A percentile compares a stretch with the other conserved stretches of the same genome.
These are phyloP conservation scores for Neogobius melanostomus DNA, from an alignment of 2,113 vertebrate species.

Conservation along the genomic window DNA sequence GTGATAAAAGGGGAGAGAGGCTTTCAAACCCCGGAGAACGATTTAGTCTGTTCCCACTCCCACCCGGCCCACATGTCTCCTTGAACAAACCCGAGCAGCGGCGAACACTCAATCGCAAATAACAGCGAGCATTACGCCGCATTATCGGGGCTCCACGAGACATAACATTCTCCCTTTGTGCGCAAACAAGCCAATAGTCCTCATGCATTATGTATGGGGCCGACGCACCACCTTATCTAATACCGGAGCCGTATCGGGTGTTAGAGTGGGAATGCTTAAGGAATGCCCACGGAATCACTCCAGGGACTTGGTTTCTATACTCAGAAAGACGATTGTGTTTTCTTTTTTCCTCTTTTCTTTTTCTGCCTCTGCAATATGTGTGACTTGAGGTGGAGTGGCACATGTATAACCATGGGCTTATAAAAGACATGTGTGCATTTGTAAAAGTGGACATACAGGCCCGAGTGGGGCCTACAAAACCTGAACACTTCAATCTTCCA, in stretches of 20 bases:
- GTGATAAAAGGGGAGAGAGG: background rate
- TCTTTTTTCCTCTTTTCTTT: background rate
- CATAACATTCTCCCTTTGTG: background rate
- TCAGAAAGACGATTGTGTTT: background rate
- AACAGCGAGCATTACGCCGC: background rate
- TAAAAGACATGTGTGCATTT: too few species aligned
- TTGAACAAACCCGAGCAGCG: background rate
- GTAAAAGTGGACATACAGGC: too few species aligned
- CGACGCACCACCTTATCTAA: background rate
- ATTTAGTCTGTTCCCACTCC: background rate
- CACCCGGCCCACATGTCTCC: background rate
- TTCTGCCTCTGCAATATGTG: background rate
- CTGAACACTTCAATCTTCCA: too few species aligned
- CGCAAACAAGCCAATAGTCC: background rate
- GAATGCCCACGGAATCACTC: background rate
- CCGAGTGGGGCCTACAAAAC: too few species aligned
- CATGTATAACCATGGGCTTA: too few species aligned
- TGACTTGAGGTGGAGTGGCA: background rate
- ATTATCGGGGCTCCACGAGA: background rate
- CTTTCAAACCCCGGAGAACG: background rate
- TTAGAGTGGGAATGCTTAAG: background rate
- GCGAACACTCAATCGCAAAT: background rate
- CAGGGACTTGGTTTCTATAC: background rate
- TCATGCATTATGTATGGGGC: background rate
- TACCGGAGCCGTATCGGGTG: background rate